These are phyloP conservation scores for Dreissena rostriformis DNA, from an alignment of 1,140 invertebrate genomes.

Conservation along the genomic window DNA sequence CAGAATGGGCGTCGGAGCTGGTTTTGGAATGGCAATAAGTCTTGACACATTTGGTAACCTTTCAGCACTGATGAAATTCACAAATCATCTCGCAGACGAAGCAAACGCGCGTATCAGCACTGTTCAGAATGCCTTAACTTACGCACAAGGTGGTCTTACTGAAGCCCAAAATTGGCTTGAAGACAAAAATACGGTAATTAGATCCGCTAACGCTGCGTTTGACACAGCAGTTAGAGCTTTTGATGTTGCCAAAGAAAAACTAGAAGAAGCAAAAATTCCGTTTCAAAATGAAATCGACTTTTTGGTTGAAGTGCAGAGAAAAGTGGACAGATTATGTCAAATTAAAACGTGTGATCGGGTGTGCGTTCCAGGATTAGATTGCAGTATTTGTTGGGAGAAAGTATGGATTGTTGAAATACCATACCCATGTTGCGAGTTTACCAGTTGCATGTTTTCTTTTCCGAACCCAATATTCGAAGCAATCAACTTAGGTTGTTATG, in stretches of 20 bases:
- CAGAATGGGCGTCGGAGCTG: neutral
- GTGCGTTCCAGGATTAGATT: slow-evolving; percentile 28
- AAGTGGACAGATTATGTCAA: slow-evolving; percentile 24
- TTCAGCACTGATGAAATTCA: too few species aligned
- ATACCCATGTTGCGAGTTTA: slow-evolving; percentile 33
- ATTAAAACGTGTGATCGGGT: neutral
- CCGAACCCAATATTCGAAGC: too few species aligned
- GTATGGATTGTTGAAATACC: slow-evolving; percentile 29
- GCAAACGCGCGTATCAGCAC: slow-evolving; percentile 10
- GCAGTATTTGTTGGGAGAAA: slow-evolving; percentile 19
- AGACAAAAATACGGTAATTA: slow-evolving; percentile 2
- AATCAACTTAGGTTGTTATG: too few species aligned
- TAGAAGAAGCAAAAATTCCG: slow-evolving; percentile 32
- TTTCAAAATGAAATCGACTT: too few species aligned
- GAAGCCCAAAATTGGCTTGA: slow-evolving; percentile 36
- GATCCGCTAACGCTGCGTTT: slow-evolving; percentile 24
- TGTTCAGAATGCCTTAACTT: slow-evolving; percentile 2
- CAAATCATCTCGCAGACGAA: slow-evolving; percentile 28
- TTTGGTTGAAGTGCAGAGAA: slow-evolving; percentile 34
- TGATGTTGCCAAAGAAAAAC: slow-evolving; percentile 22
- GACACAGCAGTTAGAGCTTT: too few species aligned
- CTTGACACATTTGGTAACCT: slow-evolving; percentile 2
- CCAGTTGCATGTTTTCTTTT: too few species aligned
- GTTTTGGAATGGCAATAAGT: slow-evolving; percentile 9
- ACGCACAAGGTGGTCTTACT: slow-evolving; percentile 15